Conservation (phyloP, 2,888 invertebrate genomes). For the Anthophora plumipes region DNA sequence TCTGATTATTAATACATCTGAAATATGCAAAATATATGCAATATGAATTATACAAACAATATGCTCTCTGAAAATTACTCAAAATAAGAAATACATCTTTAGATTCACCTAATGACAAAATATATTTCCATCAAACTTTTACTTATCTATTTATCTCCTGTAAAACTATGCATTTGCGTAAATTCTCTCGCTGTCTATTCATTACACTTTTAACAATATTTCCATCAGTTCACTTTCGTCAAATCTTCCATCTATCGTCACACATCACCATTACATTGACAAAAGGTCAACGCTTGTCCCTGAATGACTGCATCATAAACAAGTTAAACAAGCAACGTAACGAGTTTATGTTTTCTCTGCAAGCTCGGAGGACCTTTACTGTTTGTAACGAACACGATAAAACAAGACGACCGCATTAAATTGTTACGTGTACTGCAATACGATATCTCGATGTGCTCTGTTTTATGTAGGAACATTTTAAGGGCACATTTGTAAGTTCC, state of each 20-base stretch:
- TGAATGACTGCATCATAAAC: background rate
- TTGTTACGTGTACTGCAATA: conserved; percentile 8
- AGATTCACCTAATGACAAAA: too few species aligned
- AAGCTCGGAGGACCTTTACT: background rate
- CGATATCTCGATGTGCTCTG: conserved; percentile 9
- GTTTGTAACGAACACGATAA: conserved; percentile 25
- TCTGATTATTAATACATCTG: too few species aligned
- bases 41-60: too few species aligned
- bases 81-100: too few species aligned
- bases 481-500: conserved; percentile 15
- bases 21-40: too few species aligned
- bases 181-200: too few species aligned
- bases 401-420: conserved; percentile 24
- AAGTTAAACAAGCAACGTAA: conserved; percentile 1
- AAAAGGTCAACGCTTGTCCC: background rate
- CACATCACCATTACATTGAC: background rate
- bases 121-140: too few species aligned
- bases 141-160: too few species aligned
- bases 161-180: too few species aligned
- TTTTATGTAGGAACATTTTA: conserved; percentile 19
- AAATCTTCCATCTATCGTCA: background rate
- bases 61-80: too few species aligned
- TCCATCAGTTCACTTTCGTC: too few species aligned
- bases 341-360: background rate
- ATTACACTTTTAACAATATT: too few species aligned